Percentiles rank a stretch among this genome's conserved stretches.
Conservation (phyloP, 2,888 invertebrate genomes). For the Pecten maximus region DNA sequence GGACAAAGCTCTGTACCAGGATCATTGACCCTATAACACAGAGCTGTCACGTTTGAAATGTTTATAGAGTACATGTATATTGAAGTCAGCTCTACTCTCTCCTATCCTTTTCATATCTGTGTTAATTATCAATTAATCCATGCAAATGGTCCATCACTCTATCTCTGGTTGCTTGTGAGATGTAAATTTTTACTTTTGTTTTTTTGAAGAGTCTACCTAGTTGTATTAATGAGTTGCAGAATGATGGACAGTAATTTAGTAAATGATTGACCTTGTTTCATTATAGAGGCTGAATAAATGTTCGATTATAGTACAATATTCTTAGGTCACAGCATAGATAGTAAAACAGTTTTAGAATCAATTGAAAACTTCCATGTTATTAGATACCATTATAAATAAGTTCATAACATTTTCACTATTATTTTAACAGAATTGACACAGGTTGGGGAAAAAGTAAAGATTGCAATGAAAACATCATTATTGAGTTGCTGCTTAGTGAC, state of each 20-base stretch:
- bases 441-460: too few relatives aligned
- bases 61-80: neutral
- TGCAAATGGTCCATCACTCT: neutral
- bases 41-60: neutral
- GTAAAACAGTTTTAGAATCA: too few relatives aligned
- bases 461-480: too few relatives aligned
- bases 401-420: too few relatives aligned
- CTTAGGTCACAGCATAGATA: too few relatives aligned
- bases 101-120: neutral
- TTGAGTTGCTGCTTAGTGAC: too few relatives aligned
- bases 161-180: neutral
- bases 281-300: too few relatives aligned
- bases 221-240: neutral
- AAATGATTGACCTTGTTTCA: too few relatives aligned
- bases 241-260: neutral
- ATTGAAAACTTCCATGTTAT: too few relatives aligned
- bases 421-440: too few relatives aligned
- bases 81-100: neutral
- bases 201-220: neutral
- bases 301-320: too few relatives aligned
- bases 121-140: neutral
- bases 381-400: too few relatives aligned
- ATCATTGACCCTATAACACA: neutral
- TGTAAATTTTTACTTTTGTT: neutral
- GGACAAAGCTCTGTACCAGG: neutral